Conservation (phyloP, 1,140 invertebrate species). For the Grapholita molesta region DNA sequence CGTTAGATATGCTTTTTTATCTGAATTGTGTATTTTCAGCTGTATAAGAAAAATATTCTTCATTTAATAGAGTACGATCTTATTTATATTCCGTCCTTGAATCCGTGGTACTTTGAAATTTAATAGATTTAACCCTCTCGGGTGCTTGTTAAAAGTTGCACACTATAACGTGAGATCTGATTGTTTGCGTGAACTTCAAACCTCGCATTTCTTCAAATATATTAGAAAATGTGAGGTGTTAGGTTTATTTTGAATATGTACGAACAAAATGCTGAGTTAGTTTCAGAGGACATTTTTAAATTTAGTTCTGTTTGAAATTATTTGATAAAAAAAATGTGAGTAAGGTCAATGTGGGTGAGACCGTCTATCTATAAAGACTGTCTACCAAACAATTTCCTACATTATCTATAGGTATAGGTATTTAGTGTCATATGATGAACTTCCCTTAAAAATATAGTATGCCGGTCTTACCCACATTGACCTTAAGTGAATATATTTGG, state of each 20-base stretch:
- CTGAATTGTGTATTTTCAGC: too few species aligned
- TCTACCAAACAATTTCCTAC: too few species aligned
- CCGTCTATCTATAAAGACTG: too few species aligned
- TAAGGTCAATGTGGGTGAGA: too few species aligned
- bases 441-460: too few species aligned
- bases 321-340: too few species aligned
- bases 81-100: neutral
- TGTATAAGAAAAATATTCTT: neutral
- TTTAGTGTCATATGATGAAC: too few species aligned
- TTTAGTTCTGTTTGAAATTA: too few species aligned
- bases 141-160: neutral
- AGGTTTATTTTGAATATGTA: neutral
- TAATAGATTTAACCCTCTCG: neutral
- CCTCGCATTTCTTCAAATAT: neutral
- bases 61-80: neutral
- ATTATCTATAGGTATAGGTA: too few species aligned
- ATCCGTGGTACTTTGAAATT: neutral
- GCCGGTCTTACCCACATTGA: too few species aligned
- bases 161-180: neutral
- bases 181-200: neutral
- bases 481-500: too few species aligned
- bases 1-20: too few species aligned
- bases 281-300: neutral
- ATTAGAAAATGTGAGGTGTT: neutral
- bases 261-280: neutral